These are phyloP conservation scores for Punctoribates punctum DNA, from an alignment of 2,888 invertebrate species.

Conservation along the genomic window DNA sequence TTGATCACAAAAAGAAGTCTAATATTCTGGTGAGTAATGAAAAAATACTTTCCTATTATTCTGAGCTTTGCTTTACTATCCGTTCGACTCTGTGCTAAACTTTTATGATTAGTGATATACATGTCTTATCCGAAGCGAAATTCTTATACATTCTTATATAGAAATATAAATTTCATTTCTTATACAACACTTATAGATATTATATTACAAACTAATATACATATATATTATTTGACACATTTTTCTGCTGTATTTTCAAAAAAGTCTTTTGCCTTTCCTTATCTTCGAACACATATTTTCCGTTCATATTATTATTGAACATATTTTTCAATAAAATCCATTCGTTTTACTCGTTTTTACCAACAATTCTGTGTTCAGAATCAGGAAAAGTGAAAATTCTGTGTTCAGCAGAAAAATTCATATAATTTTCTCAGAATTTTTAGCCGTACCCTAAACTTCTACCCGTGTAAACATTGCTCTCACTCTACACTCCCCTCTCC, in stretches of 20 bases:
- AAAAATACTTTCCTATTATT: background rate
- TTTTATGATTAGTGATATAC: background rate
- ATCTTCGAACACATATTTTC: background rate
- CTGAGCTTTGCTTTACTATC: background rate
- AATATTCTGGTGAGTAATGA: constrained; percentile 1
- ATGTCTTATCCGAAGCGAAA: background rate
- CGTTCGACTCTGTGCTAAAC: background rate
- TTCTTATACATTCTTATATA: background rate
- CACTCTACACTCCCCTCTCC: too few species aligned
- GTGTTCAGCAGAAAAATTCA: too few species aligned
- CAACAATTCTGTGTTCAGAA: too few species aligned
- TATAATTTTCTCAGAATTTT: too few species aligned
- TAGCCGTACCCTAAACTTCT: too few species aligned
- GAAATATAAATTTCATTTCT: background rate
- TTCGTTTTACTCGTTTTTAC: background rate
- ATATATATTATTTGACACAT: constrained; percentile 5
- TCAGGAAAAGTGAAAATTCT: too few species aligned
- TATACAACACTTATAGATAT: background rate
- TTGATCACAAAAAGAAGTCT: background rate
- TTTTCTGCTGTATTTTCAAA: background rate
- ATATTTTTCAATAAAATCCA: constrained; percentile 1
- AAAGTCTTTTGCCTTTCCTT: background rate
- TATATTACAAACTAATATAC: background rate
- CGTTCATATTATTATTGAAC: background rate
- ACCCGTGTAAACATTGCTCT: too few species aligned